Conservation (phyloP, 2,113 vertebrate genomes). For the Phaethon lepturus region DNA sequence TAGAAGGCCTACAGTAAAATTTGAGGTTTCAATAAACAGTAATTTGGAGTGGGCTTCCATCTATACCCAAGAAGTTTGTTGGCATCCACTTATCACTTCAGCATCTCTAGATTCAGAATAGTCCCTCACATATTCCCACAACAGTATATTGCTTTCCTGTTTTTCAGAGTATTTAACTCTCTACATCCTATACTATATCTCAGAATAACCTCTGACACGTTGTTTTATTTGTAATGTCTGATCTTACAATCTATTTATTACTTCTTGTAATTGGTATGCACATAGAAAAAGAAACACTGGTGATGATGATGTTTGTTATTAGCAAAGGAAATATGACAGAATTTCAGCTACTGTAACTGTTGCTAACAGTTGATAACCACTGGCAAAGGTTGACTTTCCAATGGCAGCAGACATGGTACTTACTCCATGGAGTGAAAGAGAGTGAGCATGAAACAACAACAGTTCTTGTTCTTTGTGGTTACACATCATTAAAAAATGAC, state of each 20-base stretch:
- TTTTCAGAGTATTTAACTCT: not conserved
- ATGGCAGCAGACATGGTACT: accelerated
- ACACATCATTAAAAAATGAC: not conserved
- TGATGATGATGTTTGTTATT: not conserved
- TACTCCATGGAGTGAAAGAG: not conserved
- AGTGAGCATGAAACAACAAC: not conserved
- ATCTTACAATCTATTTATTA: not conserved
- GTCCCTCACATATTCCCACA: not conserved
- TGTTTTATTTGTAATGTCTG: not conserved
- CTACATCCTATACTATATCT: not conserved
- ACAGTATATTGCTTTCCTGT: not conserved
- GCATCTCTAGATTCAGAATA: not conserved
- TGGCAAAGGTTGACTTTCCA: not conserved
- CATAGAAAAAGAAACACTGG: not conserved
- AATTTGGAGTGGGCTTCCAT: not conserved
- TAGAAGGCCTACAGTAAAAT: not conserved
- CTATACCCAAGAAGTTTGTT: not conserved
- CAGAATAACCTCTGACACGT: not conserved
- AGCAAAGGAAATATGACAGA: not conserved
- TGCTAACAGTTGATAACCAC: not conserved
- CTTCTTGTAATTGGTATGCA: not conserved
- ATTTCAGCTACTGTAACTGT: not conserved
- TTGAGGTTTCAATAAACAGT: not conserved
- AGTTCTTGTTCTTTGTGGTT: not conserved
- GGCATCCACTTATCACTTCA: not conserved